Percentiles rank a stretch among this genome's conserved stretches.
phyloP scores from a whole-genome alignment of 2,113 vertebrate species.

The Struthidea cinerea region DNA sequence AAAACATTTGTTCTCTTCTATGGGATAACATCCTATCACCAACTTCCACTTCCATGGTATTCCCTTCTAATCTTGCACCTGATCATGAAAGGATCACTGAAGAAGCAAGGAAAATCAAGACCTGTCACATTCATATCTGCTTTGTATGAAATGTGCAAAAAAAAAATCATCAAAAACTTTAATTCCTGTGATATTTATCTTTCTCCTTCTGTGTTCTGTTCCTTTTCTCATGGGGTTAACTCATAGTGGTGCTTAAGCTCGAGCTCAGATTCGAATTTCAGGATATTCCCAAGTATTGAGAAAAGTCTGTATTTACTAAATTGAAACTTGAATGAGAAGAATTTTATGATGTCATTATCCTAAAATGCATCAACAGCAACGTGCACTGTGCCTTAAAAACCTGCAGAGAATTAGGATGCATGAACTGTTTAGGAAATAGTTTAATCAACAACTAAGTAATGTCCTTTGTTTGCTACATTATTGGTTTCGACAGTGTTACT shows the following conservation, averaged over 20 bases:
- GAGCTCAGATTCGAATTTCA: neutral
- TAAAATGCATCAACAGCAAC: neutral
- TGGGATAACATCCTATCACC: neutral
- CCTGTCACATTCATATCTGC: neutral
- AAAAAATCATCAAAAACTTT: neutral
- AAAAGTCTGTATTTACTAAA: neutral
- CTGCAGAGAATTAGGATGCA: neutral
- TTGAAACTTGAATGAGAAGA: neutral
- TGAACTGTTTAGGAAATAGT: neutral
- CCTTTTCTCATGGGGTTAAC: neutral
- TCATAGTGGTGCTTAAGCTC: neutral
- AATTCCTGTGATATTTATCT: neutral
- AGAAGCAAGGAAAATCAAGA: neutral
- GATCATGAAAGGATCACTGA: neutral
- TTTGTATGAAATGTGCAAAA: neutral
- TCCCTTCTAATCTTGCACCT: neutral
- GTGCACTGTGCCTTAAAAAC: neutral
- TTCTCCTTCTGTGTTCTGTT: neutral
- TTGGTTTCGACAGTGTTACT: neutral
- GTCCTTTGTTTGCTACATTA: neutral
- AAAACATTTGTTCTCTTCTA: neutral
- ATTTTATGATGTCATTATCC: neutral
- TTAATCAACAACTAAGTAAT: neutral
- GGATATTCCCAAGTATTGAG: neutral
- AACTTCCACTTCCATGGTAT: neutral